These are phyloP conservation scores for Tipula vernalis DNA, from an alignment of 2,888 invertebrate species.

Conservation along the genomic window DNA sequence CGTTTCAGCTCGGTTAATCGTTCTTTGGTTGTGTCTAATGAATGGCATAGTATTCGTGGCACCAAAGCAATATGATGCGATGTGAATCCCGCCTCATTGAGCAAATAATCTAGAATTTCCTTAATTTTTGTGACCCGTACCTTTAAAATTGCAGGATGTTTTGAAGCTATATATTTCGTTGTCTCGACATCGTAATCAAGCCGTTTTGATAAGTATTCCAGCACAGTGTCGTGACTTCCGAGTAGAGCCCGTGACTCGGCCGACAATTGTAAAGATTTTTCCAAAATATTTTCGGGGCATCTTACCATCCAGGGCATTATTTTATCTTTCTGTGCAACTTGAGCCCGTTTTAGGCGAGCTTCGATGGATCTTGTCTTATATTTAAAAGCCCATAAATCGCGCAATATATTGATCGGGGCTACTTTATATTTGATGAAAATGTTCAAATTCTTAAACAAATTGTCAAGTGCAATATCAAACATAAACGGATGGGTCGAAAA, in stretches of 20 bases:
- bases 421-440: constrained; percentile 43
- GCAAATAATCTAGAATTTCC: constrained; percentile 44
- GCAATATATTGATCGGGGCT: constrained; percentile 40
- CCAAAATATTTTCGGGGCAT: constrained; percentile 38
- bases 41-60: constrained; percentile 42
- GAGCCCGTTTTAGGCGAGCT: constrained; percentile 39
- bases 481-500: constrained; percentile 42
- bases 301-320: constrained; percentile 56
- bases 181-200: constrained; percentile 37
- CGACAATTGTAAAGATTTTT: constrained; percentile 28
- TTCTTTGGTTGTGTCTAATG: constrained; percentile 41
- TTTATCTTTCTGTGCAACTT: constrained; percentile 37
- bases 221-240: constrained; percentile 38
- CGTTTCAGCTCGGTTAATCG: constrained; percentile 39
- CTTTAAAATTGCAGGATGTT: constrained; percentile 40
- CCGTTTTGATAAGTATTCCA: constrained; percentile 42
- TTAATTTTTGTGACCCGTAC: constrained; percentile 47
- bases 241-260: constrained; percentile 37
- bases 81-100: constrained; percentile 39
- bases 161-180: constrained; percentile 39
- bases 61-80: constrained; percentile 41
- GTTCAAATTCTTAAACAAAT: constrained; percentile 40
- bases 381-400: constrained; percentile 51
- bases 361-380: constrained; percentile 43
- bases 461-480: constrained; percentile 41